These are phyloP conservation scores for Onychomys arenicola DNA, from an alignment of 2,797 vertebrate species.

Conservation along the genomic window DNA sequence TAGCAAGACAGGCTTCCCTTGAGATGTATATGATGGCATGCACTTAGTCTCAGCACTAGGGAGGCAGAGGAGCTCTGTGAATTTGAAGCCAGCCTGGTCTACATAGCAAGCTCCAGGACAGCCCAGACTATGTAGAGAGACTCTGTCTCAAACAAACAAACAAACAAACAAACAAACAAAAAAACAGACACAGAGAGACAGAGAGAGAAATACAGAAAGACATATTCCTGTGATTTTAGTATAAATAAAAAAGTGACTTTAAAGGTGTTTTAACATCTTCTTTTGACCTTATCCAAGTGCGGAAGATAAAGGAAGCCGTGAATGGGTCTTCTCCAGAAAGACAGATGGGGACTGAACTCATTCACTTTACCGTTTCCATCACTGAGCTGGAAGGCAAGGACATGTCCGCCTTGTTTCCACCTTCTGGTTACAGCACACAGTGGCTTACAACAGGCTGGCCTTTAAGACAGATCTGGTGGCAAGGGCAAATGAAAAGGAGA, in stretches of 20 bases:
- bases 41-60: background rate
- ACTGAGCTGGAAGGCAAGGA: background rate
- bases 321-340: background rate
- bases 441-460: background rate
- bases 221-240: background rate
- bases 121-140: background rate
- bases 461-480: background rate
- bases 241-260: background rate
- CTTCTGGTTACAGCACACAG: background rate
- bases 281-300: background rate
- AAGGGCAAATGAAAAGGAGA: background rate
- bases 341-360: background rate
- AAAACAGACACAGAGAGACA: background rate
- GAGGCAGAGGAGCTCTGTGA: background rate
- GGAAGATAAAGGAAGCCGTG: background rate
- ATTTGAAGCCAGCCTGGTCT: background rate
- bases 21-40: too few species aligned
- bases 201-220: too few species aligned
- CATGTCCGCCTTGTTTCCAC: background rate
- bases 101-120: background rate
- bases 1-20: background rate
- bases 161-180: too few species aligned
- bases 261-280: background rate
- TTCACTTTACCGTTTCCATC: background rate
- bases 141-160: background rate